A percentile compares a stretch with the other conserved stretches of the same genome.
phyloP scores from a whole-genome alignment of 2,113 vertebrate genomes.

The Carassius carassius region DNA sequence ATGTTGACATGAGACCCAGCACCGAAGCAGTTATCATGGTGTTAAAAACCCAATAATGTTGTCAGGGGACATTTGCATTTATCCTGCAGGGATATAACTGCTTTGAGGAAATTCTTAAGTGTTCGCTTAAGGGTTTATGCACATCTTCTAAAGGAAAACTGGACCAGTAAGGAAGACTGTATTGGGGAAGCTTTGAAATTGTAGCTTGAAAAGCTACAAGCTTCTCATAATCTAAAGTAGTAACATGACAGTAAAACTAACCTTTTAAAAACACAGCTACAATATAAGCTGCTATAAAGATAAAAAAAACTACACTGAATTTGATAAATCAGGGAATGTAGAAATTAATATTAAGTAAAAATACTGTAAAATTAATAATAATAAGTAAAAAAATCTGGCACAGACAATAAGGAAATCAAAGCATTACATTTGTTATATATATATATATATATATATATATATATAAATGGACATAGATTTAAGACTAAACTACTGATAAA shows the following conservation, averaged over 20 bases:
- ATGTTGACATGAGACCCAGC: conserved; percentile 31
- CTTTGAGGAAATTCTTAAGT: conserved; percentile 1
- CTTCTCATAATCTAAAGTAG: not conserved
- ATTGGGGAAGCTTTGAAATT: not conserved
- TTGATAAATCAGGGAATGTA: not conserved
- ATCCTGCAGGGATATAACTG: conserved; percentile 10
- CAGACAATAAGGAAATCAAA: too few relatives aligned
- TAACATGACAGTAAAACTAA: not conserved
- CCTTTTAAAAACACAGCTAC: not conserved
- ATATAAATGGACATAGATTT: not conserved
- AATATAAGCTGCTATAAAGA: not conserved
- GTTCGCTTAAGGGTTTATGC: conserved; percentile 18
- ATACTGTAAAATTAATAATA: too few relatives aligned
- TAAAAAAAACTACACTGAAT: not conserved
- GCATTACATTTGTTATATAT: too few relatives aligned
- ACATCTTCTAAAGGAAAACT: conserved; percentile 6
- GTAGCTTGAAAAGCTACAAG: not conserved
- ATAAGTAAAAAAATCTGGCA: too few relatives aligned
- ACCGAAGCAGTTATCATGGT: not conserved
- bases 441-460: too few relatives aligned
- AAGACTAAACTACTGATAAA: not conserved
- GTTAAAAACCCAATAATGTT: conserved; percentile 25
- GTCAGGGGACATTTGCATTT: conserved; percentile 10
- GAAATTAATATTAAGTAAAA: not conserved
- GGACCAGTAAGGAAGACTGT: not conserved